Evolutionary conservation across 2,797 vertebrate species (phyloP), one percentile per base, ranked within the genome.

Genomic region (Gymnoscopelus braueri): DNA sequence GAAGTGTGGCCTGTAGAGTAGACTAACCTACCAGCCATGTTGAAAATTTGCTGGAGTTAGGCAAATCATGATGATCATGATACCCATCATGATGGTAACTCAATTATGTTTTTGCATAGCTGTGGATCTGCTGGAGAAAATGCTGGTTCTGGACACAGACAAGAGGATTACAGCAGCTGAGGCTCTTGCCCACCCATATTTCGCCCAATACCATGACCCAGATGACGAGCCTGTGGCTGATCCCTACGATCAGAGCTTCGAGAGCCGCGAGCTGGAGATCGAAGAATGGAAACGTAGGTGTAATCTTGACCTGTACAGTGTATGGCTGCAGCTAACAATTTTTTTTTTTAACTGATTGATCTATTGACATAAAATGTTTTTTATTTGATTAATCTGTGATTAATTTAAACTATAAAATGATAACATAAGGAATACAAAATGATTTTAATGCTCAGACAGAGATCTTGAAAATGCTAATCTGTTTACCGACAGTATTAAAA

Each of bases 261-360:
- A 99, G 87, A 98, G 97, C 84, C 93, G 95, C 48, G 97, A 99
- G 66, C 95, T 99, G 57, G 95, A 95, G 67, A 99, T 99, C 14
- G 97, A 98, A 14, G 97, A 99, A 81, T 99, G 98, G 98, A 99
- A 98, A 95, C 94, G 98, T 99, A 91, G 77, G 96, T 94, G 3
- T 4, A 7, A 1, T 63, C 12, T 5, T 49, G 57, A 47, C 59
- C 48, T 53, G 24, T 19, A 51, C n/a, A 29, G 14, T 32, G 1
- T 35, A 47, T 62, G 13, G 35, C 9, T 44, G 1, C 8, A 44
- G 9, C 39, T 44, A 44, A 44, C 39, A 44, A 6, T 2, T 0
- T 5, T 35, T 5, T 35, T 44, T 44, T 44, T 2, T 44, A 44
- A 10, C 39, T 44, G 39, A 44, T 44, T 2, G 39, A 44, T 9